Conservation (phyloP, 2,888 invertebrate genomes). For the Luperina testacea region DNA sequence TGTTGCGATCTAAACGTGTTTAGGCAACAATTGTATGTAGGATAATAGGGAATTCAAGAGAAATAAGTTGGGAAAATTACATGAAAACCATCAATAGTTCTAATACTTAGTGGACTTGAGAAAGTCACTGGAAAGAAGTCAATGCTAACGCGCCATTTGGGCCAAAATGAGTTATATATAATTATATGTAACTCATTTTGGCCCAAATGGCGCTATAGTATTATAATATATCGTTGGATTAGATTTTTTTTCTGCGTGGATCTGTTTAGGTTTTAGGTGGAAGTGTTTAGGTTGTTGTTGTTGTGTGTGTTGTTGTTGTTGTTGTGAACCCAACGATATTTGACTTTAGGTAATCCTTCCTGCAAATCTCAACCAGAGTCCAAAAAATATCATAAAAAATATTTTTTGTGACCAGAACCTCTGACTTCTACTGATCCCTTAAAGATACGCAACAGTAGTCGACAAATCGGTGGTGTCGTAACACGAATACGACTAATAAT, state of each 20-base stretch:
- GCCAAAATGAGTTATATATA: not conserved
- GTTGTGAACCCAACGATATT: too few relatives aligned
- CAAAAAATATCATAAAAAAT: not conserved
- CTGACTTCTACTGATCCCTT: not conserved
- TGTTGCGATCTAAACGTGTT: not conserved
- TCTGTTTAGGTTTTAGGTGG: too few relatives aligned
- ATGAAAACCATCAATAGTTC: not conserved
- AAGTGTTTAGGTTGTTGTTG: too few relatives aligned
- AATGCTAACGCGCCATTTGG: too few relatives aligned
- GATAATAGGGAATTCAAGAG: not conserved
- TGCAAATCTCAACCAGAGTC: not conserved
- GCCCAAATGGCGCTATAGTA: too few relatives aligned
- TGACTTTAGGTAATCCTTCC: too few relatives aligned
- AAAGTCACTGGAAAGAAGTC: not conserved
- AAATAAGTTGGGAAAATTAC: not conserved
- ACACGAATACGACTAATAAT: constrained; percentile 62
- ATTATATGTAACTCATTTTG: too few relatives aligned
- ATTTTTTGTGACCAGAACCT: not conserved
- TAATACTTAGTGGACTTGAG: too few relatives aligned
- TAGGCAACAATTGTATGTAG: not conserved
- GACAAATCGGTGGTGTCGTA: constrained; percentile 52
- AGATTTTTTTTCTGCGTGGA: too few relatives aligned
- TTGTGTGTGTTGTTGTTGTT: too few relatives aligned
- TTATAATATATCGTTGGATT: too few relatives aligned
- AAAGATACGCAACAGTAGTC: constrained; percentile 13